Evolutionary conservation across 2,888 invertebrate species (phyloP).

Genomic region (Alentia gelatinosa): DNA sequence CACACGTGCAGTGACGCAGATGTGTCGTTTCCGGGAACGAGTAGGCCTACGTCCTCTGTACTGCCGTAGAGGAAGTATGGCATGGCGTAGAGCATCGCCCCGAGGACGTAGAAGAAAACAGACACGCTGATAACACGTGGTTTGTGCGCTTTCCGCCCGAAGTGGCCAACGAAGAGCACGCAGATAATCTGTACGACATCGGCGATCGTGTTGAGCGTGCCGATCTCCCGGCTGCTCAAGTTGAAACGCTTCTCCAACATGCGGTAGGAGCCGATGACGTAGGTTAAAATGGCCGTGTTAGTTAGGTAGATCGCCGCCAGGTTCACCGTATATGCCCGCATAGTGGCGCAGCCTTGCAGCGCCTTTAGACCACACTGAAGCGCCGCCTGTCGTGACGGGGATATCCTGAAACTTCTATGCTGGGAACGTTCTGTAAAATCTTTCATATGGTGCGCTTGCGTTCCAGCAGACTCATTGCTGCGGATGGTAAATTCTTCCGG

Average conservation of each 20-base stretch:
- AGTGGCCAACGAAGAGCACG: constrained; percentile 64
- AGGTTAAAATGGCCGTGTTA: neutral
- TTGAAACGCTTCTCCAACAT: constrained; percentile 11
- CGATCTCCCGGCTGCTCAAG: neutral
- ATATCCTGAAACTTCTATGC: too few species aligned
- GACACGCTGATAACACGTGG: constrained; percentile 61
- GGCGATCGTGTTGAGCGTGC: neutral
- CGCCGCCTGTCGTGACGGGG: too few species aligned
- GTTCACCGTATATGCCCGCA: neutral
- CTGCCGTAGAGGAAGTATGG: constrained; percentile 61
- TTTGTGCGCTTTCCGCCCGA: constrained; percentile 62
- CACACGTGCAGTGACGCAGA: neutral
- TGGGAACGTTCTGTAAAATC: too few species aligned
- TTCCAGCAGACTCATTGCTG: too few species aligned
- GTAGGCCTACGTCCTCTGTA: neutral
- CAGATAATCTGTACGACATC: neutral
- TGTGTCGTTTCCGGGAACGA: neutral
- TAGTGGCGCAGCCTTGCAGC: too few species aligned
- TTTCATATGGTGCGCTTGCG: too few species aligned
- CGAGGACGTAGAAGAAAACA: constrained; percentile 56
- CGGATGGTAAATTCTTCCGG: too few species aligned
- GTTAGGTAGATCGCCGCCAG: neutral
- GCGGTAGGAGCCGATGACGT: constrained; percentile 8
- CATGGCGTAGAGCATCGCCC: constrained; percentile 62
- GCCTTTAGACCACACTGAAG: too few species aligned